phyloP scores from a whole-genome alignment of 2,113 vertebrate genomes.

The Mustela lutreola region DNA sequence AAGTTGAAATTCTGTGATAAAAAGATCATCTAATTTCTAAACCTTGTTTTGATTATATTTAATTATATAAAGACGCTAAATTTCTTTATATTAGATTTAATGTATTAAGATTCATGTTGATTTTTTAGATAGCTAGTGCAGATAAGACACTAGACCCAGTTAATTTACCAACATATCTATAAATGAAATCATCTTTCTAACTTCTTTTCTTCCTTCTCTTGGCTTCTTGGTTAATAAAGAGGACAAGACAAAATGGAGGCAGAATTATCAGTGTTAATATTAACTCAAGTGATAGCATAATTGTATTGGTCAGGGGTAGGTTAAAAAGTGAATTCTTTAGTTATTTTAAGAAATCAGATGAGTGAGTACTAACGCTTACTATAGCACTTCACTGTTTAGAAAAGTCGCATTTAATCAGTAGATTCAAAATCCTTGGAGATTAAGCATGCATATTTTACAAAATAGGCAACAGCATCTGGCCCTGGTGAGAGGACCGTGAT shows the following conservation, averaged over 20 bases:
- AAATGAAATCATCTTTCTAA: background rate
- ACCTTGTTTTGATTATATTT: conserved; percentile 57
- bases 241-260: background rate
- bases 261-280: background rate
- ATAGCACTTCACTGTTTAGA: background rate
- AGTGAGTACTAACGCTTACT: conserved; percentile 14
- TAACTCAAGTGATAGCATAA: background rate
- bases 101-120: conserved; percentile 50
- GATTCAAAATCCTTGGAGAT: conserved; percentile 22
- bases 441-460: background rate
- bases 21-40: conserved; percentile 4
- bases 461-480: background rate
- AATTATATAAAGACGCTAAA: conserved; percentile 27
- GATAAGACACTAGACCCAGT: background rate
- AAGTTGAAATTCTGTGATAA: conserved; percentile 45
- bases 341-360: conserved; percentile 57
- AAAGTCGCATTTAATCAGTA: background rate
- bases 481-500: no score
- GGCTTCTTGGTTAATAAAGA: conserved; percentile 8
- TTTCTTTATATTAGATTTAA: conserved; percentile 34
- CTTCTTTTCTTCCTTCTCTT: conserved; percentile 22
- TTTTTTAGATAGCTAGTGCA: conserved; percentile 33
- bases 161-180: background rate
- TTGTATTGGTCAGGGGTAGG: background rate
- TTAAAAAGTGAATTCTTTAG: background rate